Percentiles rank a stretch among this genome's conserved stretches.
Evolutionary conservation across 2,888 invertebrate species (phyloP).

Genomic region (Drosophila melanosoma): DNA sequence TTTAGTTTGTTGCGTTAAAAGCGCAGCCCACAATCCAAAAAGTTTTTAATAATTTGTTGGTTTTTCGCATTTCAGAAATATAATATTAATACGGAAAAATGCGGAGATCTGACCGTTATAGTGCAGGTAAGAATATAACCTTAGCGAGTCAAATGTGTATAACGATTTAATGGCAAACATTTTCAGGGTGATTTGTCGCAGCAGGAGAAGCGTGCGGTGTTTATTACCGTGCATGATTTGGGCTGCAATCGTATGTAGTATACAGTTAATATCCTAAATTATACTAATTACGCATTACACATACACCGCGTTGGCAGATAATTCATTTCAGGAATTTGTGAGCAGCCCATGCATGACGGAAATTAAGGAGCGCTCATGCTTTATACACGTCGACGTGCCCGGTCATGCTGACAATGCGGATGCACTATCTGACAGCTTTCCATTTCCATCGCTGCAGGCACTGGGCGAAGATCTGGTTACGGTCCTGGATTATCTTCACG

Average conservation of each 20-base stretch:
- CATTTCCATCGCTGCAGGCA: slow-evolving; percentile 92
- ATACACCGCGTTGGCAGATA: slow-evolving; percentile 86
- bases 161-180: neutral
- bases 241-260: slow-evolving; percentile 90
- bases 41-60: slow-evolving; percentile 19
- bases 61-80: slow-evolving; percentile 88
- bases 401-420: slow-evolving; percentile 94
- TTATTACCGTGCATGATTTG: slow-evolving; percentile 95
- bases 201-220: slow-evolving; percentile 92
- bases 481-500: slow-evolving; percentile 92
- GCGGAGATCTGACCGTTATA: slow-evolving; percentile 91
- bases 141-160: neutral
- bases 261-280: neutral
- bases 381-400: slow-evolving; percentile 94
- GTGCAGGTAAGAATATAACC: slow-evolving; percentile 87
- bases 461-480: slow-evolving; percentile 93
- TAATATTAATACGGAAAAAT: slow-evolving; percentile 90
- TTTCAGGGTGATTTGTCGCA: slow-evolving; percentile 92
- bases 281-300: neutral
- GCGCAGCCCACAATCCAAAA: slow-evolving; percentile 36
- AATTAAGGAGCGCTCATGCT: slow-evolving; percentile 93
- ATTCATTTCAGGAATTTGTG: slow-evolving; percentile 92
- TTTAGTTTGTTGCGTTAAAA: slow-evolving; percentile 22
- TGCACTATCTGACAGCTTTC: slow-evolving; percentile 90
- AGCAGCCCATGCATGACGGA: slow-evolving; percentile 93